Conservation (phyloP, 2,113 vertebrate species). For the Illadopsis cleaveri region DNA sequence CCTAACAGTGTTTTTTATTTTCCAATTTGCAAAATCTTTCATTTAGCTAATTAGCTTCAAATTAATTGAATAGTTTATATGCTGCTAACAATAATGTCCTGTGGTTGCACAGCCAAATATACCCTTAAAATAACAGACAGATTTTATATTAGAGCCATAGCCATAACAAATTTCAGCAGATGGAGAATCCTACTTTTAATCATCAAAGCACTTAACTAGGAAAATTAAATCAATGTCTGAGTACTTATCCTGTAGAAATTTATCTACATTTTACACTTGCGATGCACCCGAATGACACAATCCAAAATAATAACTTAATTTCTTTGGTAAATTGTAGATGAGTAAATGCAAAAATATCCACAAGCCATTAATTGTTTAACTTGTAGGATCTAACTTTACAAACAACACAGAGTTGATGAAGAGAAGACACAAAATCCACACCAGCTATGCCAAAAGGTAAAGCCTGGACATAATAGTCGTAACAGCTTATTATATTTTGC, state of each 20-base stretch:
- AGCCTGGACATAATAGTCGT: neutral
- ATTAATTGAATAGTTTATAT: neutral
- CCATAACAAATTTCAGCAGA: neutral
- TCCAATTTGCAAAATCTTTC: neutral
- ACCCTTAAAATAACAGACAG: neutral
- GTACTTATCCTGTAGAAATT: neutral
- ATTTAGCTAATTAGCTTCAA: neutral
- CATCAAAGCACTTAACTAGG: neutral
- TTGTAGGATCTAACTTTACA: neutral
- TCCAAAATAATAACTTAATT: neutral
- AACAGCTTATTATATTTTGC: neutral
- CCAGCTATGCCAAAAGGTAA: neutral
- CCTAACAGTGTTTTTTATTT: neutral
- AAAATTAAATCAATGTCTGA: neutral
- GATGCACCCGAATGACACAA: neutral
- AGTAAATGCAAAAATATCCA: neutral
- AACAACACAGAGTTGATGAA: neutral
- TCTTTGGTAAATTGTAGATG: neutral
- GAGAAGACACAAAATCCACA: neutral
- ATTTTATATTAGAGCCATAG: neutral
- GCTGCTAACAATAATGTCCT: neutral
- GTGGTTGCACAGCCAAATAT: neutral
- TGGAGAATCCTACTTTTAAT: neutral
- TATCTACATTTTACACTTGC: neutral
- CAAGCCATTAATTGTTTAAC: neutral